Evolutionary conservation across 1,140 invertebrate species (phyloP).

Genomic region (Liolophura sinensis): DNA sequence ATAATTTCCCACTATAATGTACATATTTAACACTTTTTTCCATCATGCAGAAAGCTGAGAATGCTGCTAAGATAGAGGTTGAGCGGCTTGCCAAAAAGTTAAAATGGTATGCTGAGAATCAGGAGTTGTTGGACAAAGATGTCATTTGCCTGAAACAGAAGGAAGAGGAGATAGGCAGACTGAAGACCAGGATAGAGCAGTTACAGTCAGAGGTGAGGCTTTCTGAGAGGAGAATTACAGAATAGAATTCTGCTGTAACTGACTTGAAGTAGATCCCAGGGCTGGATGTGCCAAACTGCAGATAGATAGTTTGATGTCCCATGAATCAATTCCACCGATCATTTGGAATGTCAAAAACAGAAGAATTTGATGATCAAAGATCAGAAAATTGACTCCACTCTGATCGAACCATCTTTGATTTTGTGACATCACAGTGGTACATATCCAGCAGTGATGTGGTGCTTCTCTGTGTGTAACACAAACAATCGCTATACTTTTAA

Average conservation of each 20-base stretch:
- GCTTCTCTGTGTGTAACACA: too few species aligned
- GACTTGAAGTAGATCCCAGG: not conserved
- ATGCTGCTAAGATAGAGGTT: constrained; percentile 40
- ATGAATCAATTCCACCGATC: too few species aligned
- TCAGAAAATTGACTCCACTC: too few species aligned
- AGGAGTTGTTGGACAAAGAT: constrained; percentile 51
- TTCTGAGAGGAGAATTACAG: not conserved
- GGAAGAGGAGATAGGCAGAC: constrained; percentile 45
- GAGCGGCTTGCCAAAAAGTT: constrained; percentile 46
- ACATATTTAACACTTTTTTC: constrained; percentile 1
- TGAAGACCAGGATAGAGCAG: constrained; percentile 48
- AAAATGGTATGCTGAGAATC: constrained; percentile 56
- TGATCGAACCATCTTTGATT: too few species aligned
- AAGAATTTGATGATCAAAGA: too few species aligned
- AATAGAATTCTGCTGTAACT: not conserved
- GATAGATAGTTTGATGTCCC: too few species aligned
- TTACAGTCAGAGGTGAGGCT: constrained; percentile 45
- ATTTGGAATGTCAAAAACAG: too few species aligned
- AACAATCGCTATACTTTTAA: too few species aligned
- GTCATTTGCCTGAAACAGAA: constrained; percentile 32
- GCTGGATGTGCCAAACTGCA: too few species aligned
- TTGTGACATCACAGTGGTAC: too few species aligned
- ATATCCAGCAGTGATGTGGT: too few species aligned
- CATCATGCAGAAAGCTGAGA: constrained; percentile 39
- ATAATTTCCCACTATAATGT: too few species aligned